phyloP scores from a whole-genome alignment of 1,140 invertebrate species.

The Diorhabda carinulata region DNA sequence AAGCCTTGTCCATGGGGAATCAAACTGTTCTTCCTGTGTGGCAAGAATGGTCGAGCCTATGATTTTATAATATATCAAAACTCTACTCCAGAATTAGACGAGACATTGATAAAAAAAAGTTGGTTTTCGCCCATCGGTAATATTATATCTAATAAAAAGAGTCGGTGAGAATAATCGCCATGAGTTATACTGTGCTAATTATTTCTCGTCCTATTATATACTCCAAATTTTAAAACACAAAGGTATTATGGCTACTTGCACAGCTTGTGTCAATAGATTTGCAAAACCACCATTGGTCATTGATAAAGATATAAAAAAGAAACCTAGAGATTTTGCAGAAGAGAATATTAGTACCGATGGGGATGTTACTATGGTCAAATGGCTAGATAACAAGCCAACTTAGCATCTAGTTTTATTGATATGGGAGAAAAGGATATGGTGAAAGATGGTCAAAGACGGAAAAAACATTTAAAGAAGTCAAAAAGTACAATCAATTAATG shows the following conservation, averaged over 20 bases:
- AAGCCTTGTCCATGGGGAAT: no score
- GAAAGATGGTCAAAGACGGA: conserved; percentile 41
- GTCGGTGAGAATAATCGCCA: conserved; percentile 29
- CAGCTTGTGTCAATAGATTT: conserved; percentile 44
- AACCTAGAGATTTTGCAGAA: conserved; percentile 42
- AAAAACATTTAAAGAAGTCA: conserved; percentile 27
- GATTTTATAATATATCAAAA: conserved; percentile 24
- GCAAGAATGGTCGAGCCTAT: no score
- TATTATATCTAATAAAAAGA: conserved; percentile 36
- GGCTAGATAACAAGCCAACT: conserved; percentile 43
- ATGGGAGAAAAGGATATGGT: conserved; percentile 42
- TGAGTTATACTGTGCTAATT: conserved; percentile 35
- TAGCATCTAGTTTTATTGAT: conserved; percentile 48
- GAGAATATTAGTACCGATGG: conserved; percentile 41
- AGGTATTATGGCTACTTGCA: conserved; percentile 44
- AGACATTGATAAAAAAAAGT: conserved; percentile 4
- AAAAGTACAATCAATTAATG: conserved; percentile 23
- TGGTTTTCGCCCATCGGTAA: conserved; percentile 17
- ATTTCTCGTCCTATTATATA: conserved; percentile 45
- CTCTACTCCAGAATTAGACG: conserved; percentile 23
- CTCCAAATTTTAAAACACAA: conserved; percentile 42
- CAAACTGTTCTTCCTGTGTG: no score
- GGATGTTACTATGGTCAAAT: conserved; percentile 43
- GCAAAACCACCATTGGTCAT: conserved; percentile 38
- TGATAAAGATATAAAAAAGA: conserved; percentile 45